These are phyloP conservation scores for Cotesia chilonis DNA, from an alignment of 1,140 invertebrate genomes.

Conservation along the genomic window DNA sequence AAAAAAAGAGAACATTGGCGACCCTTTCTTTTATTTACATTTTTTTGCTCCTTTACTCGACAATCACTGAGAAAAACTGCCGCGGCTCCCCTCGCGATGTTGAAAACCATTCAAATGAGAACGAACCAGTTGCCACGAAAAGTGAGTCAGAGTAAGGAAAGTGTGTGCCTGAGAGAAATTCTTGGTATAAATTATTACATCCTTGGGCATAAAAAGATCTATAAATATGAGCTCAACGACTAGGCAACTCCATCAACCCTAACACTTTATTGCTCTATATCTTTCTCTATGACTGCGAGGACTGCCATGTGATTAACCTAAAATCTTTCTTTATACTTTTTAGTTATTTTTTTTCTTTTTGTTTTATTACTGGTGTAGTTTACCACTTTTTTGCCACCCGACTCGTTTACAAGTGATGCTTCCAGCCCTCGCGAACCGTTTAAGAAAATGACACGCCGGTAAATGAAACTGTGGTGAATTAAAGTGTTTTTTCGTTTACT, in stretches of 20 bases:
- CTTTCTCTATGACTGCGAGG: not conserved
- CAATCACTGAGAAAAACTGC: conserved; percentile 11
- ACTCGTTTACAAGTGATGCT: not conserved
- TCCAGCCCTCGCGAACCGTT: conserved; percentile 12
- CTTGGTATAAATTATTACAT: conserved; percentile 28
- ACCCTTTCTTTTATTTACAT: conserved; percentile 12
- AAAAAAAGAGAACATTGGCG: too few relatives aligned
- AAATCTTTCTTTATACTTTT: conserved; percentile 22
- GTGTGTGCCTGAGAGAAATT: not conserved
- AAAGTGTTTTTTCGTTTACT: conserved; percentile 19
- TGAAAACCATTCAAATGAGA: conserved; percentile 22
- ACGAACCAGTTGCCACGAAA: not conserved
- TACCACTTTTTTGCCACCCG: not conserved
- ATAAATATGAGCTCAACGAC: conserved; percentile 20
- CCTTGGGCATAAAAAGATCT: conserved; percentile 24
- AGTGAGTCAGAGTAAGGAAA: conserved; percentile 27
- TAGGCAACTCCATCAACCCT: not conserved
- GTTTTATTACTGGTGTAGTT: not conserved
- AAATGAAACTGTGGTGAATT: conserved; percentile 28
- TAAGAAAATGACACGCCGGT: conserved; percentile 29
- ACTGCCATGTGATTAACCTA: conserved; percentile 26
- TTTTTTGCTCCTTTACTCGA: conserved; percentile 11
- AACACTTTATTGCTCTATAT: conserved; percentile 29
- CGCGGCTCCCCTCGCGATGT: not conserved
- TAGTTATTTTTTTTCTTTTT: conserved; percentile 4